A percentile compares a stretch with the other conserved stretches of the same genome.
These are phyloP conservation scores for Euleptes europaea DNA, from an alignment of 2,113 vertebrate species.

Conservation along the genomic window DNA sequence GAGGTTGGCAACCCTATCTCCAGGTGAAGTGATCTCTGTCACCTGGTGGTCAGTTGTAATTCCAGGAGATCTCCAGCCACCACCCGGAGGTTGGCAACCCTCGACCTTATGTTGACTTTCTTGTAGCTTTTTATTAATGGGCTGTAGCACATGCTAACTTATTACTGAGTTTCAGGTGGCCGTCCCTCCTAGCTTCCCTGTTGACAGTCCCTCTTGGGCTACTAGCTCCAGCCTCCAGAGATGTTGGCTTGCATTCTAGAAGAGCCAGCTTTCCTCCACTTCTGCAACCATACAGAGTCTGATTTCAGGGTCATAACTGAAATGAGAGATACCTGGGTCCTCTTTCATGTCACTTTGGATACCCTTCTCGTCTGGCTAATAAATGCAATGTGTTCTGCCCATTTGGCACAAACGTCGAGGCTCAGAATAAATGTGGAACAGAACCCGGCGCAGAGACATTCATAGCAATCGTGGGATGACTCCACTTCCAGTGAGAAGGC, in stretches of 20 bases:
- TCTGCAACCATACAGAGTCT: background rate
- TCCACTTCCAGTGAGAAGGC: background rate
- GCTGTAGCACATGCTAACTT: background rate
- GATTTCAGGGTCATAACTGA: slow-evolving; percentile 57
- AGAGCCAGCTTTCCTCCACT: background rate
- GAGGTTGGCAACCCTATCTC: too few relatives aligned
- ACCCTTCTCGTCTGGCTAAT: background rate
- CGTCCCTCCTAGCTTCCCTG: background rate
- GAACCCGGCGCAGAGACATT: background rate
- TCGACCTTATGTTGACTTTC: background rate
- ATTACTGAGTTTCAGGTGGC: background rate
- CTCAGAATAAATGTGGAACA: slow-evolving; percentile 59
- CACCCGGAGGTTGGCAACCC: too few relatives aligned
- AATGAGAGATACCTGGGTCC: slow-evolving; percentile 28
- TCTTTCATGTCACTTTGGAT: slow-evolving; percentile 35
- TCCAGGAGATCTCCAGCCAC: too few relatives aligned
- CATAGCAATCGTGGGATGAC: background rate
- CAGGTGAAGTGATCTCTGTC: too few relatives aligned
- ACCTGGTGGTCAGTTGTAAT: too few relatives aligned
- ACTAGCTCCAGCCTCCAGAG: rapidly evolving
- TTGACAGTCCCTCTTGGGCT: background rate
- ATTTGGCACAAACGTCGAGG: slow-evolving; percentile 61
- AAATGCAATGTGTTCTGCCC: background rate
- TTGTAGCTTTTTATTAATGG: background rate
- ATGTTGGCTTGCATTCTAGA: rapidly evolving